These are phyloP conservation scores for Zaprionus africanus DNA, from an alignment of 1,140 invertebrate genomes.

Conservation along the genomic window DNA sequence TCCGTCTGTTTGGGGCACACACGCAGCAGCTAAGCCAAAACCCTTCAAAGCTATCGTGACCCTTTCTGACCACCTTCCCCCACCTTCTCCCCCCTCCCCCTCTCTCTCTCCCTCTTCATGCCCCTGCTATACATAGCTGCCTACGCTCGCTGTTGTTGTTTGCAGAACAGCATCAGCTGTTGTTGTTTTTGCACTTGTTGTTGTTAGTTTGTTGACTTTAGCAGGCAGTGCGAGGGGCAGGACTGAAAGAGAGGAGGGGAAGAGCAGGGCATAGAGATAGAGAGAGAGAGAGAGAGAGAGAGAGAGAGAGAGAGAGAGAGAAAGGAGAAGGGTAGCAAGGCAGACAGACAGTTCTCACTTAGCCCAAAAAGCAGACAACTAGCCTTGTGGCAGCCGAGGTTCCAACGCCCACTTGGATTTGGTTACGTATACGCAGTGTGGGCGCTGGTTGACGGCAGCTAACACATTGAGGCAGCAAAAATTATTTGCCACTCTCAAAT, in stretches of 20 bases:
- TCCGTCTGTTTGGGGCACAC: constrained; percentile 24
- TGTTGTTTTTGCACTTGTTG: constrained; percentile 60
- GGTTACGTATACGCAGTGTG: not conserved
- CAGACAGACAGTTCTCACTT: not conserved
- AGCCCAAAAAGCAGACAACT: constrained; percentile 24
- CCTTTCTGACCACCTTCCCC: constrained; percentile 37
- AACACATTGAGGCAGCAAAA: constrained; percentile 60
- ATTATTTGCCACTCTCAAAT: constrained; percentile 65
- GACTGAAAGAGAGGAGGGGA: too few relatives aligned
- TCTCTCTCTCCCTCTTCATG: constrained; percentile 5
- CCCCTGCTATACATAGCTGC: not conserved
- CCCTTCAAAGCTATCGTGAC: constrained; percentile 22
- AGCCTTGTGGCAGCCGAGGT: constrained; percentile 56
- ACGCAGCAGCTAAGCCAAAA: constrained; percentile 7
- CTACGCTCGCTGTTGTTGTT: constrained; percentile 36
- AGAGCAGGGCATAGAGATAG: not conserved
- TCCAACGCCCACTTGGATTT: constrained; percentile 58
- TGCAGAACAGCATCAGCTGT: constrained; percentile 40
- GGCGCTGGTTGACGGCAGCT: constrained; percentile 7
- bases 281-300: too few relatives aligned
- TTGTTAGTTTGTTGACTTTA: constrained; percentile 76
- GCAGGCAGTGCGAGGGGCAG: constrained; percentile 24
- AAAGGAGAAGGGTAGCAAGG: not conserved
- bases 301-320: too few relatives aligned
- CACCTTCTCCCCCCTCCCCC: too few relatives aligned